Conservation (phyloP, 1,140 invertebrate genomes). For the Aphaenogaster ashmeadi region DNA sequence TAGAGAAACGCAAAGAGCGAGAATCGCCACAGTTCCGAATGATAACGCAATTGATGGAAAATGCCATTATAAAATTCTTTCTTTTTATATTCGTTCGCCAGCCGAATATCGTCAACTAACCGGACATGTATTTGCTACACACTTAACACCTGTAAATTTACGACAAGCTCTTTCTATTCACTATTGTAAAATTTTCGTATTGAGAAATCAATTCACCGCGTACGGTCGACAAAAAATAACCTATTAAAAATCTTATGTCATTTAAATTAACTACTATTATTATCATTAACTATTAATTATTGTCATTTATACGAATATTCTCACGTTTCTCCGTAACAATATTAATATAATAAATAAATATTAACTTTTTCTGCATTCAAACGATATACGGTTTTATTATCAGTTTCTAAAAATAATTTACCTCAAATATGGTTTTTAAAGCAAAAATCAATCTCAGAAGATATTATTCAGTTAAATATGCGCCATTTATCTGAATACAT, state of each 20-base stretch:
- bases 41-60: slow-evolving; percentile 28
- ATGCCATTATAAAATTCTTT: slow-evolving; percentile 42
- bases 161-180: slow-evolving; percentile 31
- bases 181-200: background rate
- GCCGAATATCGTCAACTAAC: slow-evolving; percentile 7
- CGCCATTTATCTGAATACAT: background rate
- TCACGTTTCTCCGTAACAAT: background rate
- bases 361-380: background rate
- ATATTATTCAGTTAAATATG: background rate
- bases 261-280: slow-evolving; percentile 14
- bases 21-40: background rate
- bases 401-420: background rate
- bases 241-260: background rate
- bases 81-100: slow-evolving; percentile 1
- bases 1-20: background rate
- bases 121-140: background rate
- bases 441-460: background rate
- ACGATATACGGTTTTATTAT: background rate
- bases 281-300: background rate
- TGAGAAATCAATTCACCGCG: background rate
- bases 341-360: background rate
- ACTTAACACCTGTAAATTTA: slow-evolving; percentile 11
- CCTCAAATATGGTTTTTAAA: background rate
- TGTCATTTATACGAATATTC: background rate
- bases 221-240: background rate